A percentile compares a stretch with the other conserved stretches of the same genome.
These are phyloP conservation scores for Trogon melanurus DNA, from an alignment of 2,113 vertebrate species.

Conservation along the genomic window DNA sequence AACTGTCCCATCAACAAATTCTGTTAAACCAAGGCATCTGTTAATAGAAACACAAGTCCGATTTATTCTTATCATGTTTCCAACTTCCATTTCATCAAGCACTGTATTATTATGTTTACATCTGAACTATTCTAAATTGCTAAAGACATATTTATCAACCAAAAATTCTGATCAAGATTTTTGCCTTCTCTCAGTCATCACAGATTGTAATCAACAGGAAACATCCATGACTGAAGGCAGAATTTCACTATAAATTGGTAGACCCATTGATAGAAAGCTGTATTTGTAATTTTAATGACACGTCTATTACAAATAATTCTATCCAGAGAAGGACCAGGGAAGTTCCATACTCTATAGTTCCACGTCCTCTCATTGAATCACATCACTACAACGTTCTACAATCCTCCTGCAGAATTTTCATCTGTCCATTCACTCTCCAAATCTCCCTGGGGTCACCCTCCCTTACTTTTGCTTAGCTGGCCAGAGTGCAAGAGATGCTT, in stretches of 20 bases:
- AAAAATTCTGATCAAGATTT: background rate
- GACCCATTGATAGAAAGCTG: background rate
- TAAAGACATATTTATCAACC: background rate
- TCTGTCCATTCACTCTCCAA: background rate
- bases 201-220: background rate
- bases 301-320: background rate
- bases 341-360: background rate
- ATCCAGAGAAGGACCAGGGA: background rate
- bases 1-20: background rate
- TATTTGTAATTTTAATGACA: accelerated
- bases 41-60: background rate
- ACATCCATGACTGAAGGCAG: background rate
- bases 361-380: background rate
- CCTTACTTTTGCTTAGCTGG: background rate
- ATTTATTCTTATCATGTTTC: background rate
- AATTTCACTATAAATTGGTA: background rate
- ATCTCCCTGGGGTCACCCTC: background rate
- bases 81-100: background rate
- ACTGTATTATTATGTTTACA: background rate
- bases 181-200: background rate
- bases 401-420: background rate
- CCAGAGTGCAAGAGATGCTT: background rate
- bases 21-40: background rate
- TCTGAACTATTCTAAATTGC: background rate
- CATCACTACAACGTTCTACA: background rate